A percentile compares a stretch with the other conserved stretches of the same genome.
Conservation (phyloP, 2,888 invertebrate genomes). For the Volucella bombylans region DNA sequence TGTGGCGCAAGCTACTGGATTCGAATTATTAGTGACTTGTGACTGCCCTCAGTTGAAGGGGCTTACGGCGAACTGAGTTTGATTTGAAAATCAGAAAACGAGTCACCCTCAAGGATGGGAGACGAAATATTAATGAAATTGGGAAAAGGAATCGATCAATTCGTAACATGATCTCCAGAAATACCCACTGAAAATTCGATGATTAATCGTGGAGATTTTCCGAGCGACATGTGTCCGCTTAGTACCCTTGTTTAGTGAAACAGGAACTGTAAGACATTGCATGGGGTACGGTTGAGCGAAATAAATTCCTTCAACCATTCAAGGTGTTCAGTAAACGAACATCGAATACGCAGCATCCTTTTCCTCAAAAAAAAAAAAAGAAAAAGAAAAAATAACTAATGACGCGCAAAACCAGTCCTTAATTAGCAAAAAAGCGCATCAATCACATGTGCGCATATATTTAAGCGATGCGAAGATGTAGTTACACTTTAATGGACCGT, state of each 20-base stretch:
- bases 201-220: conserved; percentile 6
- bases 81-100: not conserved
- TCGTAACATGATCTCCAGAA: conserved; percentile 4
- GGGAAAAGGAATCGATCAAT: conserved; percentile 17
- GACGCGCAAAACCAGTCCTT: conserved; percentile 62
- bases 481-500: conserved; percentile 59
- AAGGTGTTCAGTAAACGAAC: conserved; percentile 45
- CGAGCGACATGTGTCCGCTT: not conserved
- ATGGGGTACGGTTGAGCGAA: not conserved
- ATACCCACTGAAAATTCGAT: not conserved
- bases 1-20: conserved; percentile 57
- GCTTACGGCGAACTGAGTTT: not conserved
- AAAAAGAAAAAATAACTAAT: conserved; percentile 44
- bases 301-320: conserved; percentile 27
- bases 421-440: conserved; percentile 71
- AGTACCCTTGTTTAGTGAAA: not conserved
- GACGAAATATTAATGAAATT: conserved; percentile 3
- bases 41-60: not conserved
- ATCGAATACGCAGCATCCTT: conserved; percentile 35
- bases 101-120: not conserved
- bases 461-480: conserved; percentile 33
- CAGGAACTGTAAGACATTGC: not conserved
- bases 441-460: conserved; percentile 64
- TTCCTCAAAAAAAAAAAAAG: too few species aligned
- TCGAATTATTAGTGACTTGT: conserved; percentile 50